Evolutionary conservation across 2,888 invertebrate genomes (phyloP).

Genomic region (Elysia crispata): DNA sequence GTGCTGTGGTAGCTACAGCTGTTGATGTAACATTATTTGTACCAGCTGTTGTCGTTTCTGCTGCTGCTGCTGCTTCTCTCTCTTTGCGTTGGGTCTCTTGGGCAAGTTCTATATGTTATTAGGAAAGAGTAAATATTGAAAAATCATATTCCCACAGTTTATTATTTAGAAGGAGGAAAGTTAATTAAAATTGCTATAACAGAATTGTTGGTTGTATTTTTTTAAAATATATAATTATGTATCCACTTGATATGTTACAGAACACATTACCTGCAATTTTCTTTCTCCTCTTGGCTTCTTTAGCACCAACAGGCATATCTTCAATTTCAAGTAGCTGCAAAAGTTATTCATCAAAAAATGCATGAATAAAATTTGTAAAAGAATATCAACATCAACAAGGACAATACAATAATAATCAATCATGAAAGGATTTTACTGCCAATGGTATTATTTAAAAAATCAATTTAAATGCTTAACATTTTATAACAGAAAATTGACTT

Average conservation of each 20-base stretch:
- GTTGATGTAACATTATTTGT: constrained; percentile 18
- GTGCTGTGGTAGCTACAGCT: constrained; percentile 65
- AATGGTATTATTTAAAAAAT: too few relatives aligned
- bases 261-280: constrained; percentile 82
- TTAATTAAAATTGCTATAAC: too few relatives aligned
- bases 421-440: too few relatives aligned
- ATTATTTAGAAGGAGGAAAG: too few relatives aligned
- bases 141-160: too few relatives aligned
- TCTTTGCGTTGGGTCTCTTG: constrained; percentile 76
- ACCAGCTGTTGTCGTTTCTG: constrained; percentile 30
- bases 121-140: too few relatives aligned
- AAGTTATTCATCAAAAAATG: not conserved
- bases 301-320: constrained; percentile 91
- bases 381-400: too few relatives aligned
- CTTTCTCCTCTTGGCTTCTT: constrained; percentile 87
- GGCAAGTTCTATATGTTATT: constrained; percentile 63
- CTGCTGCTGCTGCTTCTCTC: constrained; percentile 63
- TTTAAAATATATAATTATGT: not conserved
- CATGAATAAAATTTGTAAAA: too few relatives aligned
- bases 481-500: too few relatives aligned
- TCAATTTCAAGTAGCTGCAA: constrained; percentile 88
- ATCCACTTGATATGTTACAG: not conserved
- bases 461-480: too few relatives aligned
- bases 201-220: too few relatives aligned
- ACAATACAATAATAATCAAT: too few relatives aligned